phyloP scores from a whole-genome alignment of 2,888 invertebrate species.

The Eilema caniola region DNA sequence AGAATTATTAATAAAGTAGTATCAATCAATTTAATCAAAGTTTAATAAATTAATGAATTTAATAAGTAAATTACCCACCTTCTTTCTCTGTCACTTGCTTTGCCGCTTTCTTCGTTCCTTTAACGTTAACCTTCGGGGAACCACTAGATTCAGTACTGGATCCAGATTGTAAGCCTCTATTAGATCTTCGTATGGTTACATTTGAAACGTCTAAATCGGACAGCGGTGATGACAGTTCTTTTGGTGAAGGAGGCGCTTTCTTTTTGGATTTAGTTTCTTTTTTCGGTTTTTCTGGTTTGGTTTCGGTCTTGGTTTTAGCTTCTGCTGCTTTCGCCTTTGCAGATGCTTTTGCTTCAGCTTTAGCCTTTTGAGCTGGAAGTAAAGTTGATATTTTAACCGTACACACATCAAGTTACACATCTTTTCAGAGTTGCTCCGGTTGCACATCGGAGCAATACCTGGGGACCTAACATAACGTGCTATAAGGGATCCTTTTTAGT shows the following conservation, averaged over 20 bases:
- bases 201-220: conserved; percentile 70
- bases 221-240: conserved; percentile 41
- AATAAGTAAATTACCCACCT: conserved; percentile 41
- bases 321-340: conserved; percentile 24
- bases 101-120: conserved; percentile 48
- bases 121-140: conserved; percentile 35
- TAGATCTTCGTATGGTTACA: conserved; percentile 67
- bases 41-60: too few species aligned
- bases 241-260: conserved; percentile 20
- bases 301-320: conserved; percentile 25
- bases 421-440: too few species aligned
- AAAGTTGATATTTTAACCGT: background rate
- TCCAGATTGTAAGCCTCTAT: conserved; percentile 55
- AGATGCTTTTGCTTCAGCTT: conserved; percentile 43
- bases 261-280: conserved; percentile 18
- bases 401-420: too few species aligned
- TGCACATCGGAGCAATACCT: too few species aligned
- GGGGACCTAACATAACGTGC: too few species aligned
- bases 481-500: too few species aligned
- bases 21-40: too few species aligned
- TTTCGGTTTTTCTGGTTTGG: conserved; percentile 27
- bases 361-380: conserved; percentile 54
- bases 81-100: conserved; percentile 36
- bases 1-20: too few species aligned
- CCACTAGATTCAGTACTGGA: conserved; percentile 64